Conservation (phyloP, 1,140 invertebrate species). For the Berghia stephanieae region DNA sequence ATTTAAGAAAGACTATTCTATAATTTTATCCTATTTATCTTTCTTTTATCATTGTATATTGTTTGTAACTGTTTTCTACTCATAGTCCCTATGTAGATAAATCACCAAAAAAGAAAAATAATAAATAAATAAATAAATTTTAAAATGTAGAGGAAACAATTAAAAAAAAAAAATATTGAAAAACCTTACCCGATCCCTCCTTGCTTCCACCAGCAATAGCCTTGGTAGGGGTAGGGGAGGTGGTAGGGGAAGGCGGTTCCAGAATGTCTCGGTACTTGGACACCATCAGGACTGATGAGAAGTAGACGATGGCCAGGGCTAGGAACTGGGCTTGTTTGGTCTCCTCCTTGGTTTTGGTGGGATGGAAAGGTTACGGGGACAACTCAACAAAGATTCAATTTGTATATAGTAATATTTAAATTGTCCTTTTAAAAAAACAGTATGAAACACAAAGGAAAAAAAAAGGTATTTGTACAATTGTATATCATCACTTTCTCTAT, state of each 20-base stretch:
- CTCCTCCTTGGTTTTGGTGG: too few species aligned
- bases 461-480: neutral
- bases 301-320: constrained; percentile 97
- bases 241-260: constrained; percentile 76
- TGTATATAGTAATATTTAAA: neutral
- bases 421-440: neutral
- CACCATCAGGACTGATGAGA: constrained; percentile 99
- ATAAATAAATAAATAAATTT: too few species aligned
- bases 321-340: constrained; percentile 99
- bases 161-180: neutral
- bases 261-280: constrained; percentile 99
- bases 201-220: constrained; percentile 49
- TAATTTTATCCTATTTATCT: too few species aligned
- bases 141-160: neutral
- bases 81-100: too few species aligned
- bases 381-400: constrained; percentile 17
- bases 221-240: constrained; percentile 48
- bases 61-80: too few species aligned
- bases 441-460: constrained; percentile 19
- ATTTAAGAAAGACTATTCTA: too few species aligned
- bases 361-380: too few species aligned
- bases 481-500: too few species aligned
- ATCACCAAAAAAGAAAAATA: too few species aligned
- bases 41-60: too few species aligned
- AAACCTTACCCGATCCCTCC: constrained; percentile 35